phyloP scores from a whole-genome alignment of 1,140 invertebrate species.

The Chelonus insularis region DNA sequence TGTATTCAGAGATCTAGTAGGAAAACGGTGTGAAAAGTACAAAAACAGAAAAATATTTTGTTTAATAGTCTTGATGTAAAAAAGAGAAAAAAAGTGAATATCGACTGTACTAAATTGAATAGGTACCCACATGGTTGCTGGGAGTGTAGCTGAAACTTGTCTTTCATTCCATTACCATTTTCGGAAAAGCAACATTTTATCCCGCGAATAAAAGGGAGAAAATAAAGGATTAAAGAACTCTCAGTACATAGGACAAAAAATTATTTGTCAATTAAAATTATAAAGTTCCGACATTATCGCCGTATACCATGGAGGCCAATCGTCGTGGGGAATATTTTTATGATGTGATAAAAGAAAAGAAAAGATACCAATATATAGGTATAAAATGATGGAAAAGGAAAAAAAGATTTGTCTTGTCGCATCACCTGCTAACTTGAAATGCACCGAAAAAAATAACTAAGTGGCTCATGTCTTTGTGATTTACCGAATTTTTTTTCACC shows the following conservation, averaged over 20 bases:
- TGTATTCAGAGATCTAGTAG: no score
- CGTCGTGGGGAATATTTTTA: conserved; percentile 3
- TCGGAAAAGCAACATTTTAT: conserved; percentile 40
- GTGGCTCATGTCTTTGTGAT: no score
- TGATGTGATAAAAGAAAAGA: neutral
- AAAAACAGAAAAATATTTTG: neutral
- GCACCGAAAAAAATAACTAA: neutral
- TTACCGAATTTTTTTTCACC: no score
- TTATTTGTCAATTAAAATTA: conserved; percentile 42
- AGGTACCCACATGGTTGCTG: conserved; percentile 19
- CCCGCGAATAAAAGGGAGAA: conserved; percentile 4
- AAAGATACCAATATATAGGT: neutral
- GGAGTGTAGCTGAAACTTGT: conserved; percentile 14
- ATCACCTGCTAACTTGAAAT: neutral
- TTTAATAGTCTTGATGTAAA: neutral
- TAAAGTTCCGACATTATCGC: conserved; percentile 33
- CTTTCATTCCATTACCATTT: conserved; percentile 39
- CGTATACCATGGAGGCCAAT: conserved; percentile 12
- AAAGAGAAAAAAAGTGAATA: conserved; percentile 6
- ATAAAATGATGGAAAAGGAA: neutral
- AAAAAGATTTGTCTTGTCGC: neutral
- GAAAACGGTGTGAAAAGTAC: no score
- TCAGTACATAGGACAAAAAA: conserved; percentile 27
- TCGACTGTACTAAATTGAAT: conserved; percentile 32
- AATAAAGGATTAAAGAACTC: conserved; percentile 14